Conservation (phyloP, 2,888 invertebrate species). For the Nipponacmea schrenckii region DNA sequence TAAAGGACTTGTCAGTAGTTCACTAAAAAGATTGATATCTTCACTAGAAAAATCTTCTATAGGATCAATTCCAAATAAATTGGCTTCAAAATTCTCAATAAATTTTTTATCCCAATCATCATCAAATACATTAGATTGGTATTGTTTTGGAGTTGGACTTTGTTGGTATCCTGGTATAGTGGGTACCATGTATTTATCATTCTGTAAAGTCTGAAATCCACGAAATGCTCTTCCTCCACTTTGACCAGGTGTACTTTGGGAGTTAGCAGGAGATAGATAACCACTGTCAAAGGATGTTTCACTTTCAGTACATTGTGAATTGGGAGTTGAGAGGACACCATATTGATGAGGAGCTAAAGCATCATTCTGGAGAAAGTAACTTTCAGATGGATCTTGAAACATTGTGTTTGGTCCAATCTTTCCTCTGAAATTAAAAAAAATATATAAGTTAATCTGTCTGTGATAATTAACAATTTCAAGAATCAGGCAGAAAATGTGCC, state of each 20-base stretch:
- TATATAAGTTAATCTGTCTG: no score
- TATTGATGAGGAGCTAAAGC: background rate
- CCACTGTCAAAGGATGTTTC: conserved; percentile 49
- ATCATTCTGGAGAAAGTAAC: background rate
- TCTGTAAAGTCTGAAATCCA: background rate
- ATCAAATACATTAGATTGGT: conserved; percentile 30
- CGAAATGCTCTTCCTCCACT: no score
- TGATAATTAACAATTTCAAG: no score
- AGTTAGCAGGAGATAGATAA: conserved; percentile 34
- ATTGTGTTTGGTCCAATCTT: background rate
- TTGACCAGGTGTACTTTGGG: background rate
- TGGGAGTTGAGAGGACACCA: background rate
- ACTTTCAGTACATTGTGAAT: conserved; percentile 13
- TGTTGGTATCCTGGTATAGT: background rate
- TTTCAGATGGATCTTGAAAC: conserved; percentile 2
- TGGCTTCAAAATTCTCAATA: conserved; percentile 50
- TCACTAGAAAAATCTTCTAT: conserved; percentile 25
- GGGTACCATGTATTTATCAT: background rate
- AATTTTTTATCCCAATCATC: conserved; percentile 53
- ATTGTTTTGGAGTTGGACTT: conserved; percentile 5
- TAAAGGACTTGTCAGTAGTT: conserved; percentile 33
- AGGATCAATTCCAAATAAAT: conserved; percentile 46
- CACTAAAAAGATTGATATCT: conserved; percentile 33
- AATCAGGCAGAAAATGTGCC: no score
- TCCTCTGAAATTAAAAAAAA: background rate